Evolutionary conservation across 2,113 vertebrate genomes (phyloP).

Genomic region (Lasiurus borealis): DNA sequence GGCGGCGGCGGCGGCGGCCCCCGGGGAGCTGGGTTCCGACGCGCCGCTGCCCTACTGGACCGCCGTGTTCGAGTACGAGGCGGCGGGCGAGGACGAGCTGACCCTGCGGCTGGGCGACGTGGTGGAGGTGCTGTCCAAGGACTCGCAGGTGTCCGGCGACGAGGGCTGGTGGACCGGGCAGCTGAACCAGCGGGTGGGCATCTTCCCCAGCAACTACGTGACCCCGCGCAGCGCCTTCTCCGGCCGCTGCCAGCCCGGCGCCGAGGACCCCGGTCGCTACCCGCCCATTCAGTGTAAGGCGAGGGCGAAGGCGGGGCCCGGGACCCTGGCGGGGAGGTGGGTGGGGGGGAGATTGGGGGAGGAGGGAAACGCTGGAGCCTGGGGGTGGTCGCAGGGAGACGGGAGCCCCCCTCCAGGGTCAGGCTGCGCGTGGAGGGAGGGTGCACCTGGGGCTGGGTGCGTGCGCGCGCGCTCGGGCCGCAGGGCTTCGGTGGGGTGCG

Average conservation of each 20-base stretch:
- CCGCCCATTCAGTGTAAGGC: slow-evolving; percentile 88
- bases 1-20: slow-evolving; percentile 62
- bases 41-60: slow-evolving; percentile 90
- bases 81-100: slow-evolving; percentile 96
- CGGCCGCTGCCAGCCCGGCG: slow-evolving; percentile 84
- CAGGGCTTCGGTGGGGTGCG: not conserved
- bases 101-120: slow-evolving; percentile 95
- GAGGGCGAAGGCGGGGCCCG: slow-evolving; percentile 64
- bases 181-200: slow-evolving; percentile 95
- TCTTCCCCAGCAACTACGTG: slow-evolving; percentile 98
- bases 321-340: not conserved
- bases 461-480: not conserved
- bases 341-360: not conserved
- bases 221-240: slow-evolving; percentile 90
- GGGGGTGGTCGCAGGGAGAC: not conserved
- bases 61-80: slow-evolving; percentile 98
- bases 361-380: not conserved
- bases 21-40: slow-evolving; percentile 77
- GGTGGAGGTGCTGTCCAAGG: slow-evolving; percentile 96
- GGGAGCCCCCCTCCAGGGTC: not conserved
- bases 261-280: slow-evolving; percentile 84
- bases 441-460: not conserved
- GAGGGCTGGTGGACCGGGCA: slow-evolving; percentile 98
- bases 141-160: slow-evolving; percentile 96
- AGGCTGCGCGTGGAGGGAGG: not conserved